phyloP scores from a whole-genome alignment of 2,888 invertebrate species.

The Synanthedon tipuliformis region DNA sequence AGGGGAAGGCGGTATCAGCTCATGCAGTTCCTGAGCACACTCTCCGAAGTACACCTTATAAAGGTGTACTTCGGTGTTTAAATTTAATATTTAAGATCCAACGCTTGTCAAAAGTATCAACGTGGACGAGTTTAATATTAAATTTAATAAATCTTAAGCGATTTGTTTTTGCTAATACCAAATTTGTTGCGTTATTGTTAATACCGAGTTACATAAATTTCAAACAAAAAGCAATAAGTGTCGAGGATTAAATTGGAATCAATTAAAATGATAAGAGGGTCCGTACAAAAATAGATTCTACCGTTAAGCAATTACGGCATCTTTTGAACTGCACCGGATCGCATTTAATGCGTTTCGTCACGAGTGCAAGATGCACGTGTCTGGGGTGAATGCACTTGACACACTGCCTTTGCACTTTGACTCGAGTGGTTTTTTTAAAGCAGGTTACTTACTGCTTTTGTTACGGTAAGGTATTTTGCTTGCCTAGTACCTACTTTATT shows the following conservation, averaged over 20 bases:
- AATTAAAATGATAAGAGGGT: background rate
- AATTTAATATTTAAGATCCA: too few species aligned
- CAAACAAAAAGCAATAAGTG: background rate
- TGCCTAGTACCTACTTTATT: background rate
- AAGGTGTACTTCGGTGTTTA: too few species aligned
- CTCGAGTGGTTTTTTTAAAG: constrained; percentile 25
- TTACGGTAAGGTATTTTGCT: background rate
- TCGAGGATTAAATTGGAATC: background rate
- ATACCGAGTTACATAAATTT: background rate
- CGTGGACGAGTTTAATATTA: too few species aligned
- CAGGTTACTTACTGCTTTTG: constrained; percentile 2
- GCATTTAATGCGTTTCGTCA: constrained; percentile 10
- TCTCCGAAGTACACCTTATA: too few species aligned
- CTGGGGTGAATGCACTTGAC: constrained; percentile 49
- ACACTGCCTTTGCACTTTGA: constrained; percentile 43
- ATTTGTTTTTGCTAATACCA: too few species aligned
- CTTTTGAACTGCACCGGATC: background rate
- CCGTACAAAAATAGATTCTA: background rate
- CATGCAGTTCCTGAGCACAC: too few species aligned
- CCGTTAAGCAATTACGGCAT: background rate
- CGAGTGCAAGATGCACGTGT: constrained; percentile 34
- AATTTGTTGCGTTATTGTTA: background rate
- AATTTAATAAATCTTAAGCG: too few species aligned
- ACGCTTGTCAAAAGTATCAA: too few species aligned
- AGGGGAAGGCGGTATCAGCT: too few species aligned